Evolutionary conservation across 2,797 vertebrate genomes (phyloP).

Genomic region (Naso thynnoides): DNA sequence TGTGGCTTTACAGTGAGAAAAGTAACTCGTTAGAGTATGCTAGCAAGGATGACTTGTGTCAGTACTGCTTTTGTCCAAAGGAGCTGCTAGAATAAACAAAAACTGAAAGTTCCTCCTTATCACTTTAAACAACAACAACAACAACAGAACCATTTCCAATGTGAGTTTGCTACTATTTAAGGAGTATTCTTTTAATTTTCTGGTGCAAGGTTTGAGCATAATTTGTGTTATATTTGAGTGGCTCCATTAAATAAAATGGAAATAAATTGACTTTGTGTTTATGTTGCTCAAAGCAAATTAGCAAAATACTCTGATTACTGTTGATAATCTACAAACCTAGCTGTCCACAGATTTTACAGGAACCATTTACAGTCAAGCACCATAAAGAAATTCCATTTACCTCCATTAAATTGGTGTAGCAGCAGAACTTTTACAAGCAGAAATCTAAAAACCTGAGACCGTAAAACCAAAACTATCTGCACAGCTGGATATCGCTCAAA

Average conservation of each 20-base stretch:
- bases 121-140: no score
- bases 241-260: background rate
- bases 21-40: no score
- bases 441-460: conserved; percentile 7
- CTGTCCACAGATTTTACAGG: background rate
- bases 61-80: no score
- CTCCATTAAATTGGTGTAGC: background rate
- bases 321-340: background rate
- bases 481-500: background rate
- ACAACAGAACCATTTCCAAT: no score
- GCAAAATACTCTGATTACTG: background rate
- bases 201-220: background rate
- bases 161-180: no score
- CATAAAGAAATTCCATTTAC: background rate
- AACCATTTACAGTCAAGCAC: background rate
- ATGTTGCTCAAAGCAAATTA: background rate
- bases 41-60: no score
- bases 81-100: no score
- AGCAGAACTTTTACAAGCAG: background rate
- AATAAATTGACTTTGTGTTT: background rate
- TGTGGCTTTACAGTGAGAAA: no score
- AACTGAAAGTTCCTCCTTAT: no score
- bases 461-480: conserved; percentile 15
- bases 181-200: background rate
- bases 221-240: background rate